phyloP scores from a whole-genome alignment of 2,888 invertebrate species.

The Lasiommata megera region DNA sequence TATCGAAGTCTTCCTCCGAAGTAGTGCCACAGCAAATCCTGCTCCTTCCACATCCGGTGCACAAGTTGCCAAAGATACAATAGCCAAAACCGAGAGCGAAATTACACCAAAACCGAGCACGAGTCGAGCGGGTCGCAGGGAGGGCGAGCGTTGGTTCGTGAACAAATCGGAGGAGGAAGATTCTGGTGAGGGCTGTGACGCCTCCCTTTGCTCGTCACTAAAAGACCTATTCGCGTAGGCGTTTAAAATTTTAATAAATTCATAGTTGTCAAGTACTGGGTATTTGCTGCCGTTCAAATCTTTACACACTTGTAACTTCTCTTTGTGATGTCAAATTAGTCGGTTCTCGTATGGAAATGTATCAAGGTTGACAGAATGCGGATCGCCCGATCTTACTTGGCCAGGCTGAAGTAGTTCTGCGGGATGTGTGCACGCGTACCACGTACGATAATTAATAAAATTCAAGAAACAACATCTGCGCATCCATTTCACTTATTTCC shows the following conservation, averaged over 20 bases:
- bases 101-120: constrained; percentile 63
- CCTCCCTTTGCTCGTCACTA: constrained; percentile 90
- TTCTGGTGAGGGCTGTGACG: constrained; percentile 87
- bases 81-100: constrained; percentile 48
- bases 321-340: neutral
- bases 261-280: constrained; percentile 59
- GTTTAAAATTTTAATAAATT: constrained; percentile 57
- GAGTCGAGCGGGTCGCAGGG: constrained; percentile 45
- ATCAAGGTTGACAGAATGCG: too few species aligned
- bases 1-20: constrained; percentile 90
- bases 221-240: constrained; percentile 93
- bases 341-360: neutral
- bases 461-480: too few species aligned
- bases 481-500: too few species aligned
- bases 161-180: constrained; percentile 86
- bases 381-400: too few species aligned
- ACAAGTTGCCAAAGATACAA: constrained; percentile 47
- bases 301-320: neutral
- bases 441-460: too few species aligned
- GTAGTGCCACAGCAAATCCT: constrained; percentile 76
- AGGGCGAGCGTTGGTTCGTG: constrained; percentile 82
- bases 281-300: neutral
- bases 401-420: too few species aligned
- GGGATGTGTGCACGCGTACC: too few species aligned
- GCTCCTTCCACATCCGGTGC: constrained; percentile 53